Evolutionary conservation across 2,113 vertebrate species (phyloP), one percentile per base, ranked within the genome.

Genomic region (Vulpes vulpes): DNA sequence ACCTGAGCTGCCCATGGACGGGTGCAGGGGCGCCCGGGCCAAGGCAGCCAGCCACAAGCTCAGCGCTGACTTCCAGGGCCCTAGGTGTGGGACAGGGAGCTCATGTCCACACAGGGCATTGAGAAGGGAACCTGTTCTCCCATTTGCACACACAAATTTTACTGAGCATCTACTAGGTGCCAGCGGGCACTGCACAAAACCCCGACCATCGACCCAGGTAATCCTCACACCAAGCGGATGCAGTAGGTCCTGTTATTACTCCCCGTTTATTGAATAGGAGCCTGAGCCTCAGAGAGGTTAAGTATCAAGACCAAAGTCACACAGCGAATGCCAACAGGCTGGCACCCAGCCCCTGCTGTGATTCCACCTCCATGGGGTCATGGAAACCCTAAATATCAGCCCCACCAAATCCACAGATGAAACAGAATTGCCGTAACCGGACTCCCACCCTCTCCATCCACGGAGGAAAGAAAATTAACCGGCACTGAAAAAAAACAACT

Each of bases 401-500:
- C 84, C 85, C 4, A 0, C 2, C 5, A 71, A 30, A 2, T 85
- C 87, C 64, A 92, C 35, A 60, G n/a, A 93, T 11, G 81, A 95
- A 73, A 55, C 32, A 57, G 74, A 67, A 92, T 79, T 76, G 92
- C 76, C 67, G 69, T 5, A 93, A 57, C 57, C 78, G 15, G 90
- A 93, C 97, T 57, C 82, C 59, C 8, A 0, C 32, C 49, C 30
- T 2, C 49, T 8, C 82, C 23, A 8, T 30, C 71, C 16, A 59
- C 65, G 64, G 95, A 83, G 95, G 96, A 93, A 96, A 97, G 43
- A 96, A 97, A 97, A 69, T 27, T 87, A 97, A 97, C 27, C 57
- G 86, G 96, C 60, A 88, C 74, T 0, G 0, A 94, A 86, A 59
- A 94, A 98, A 97, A 95, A 98, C 15, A 57, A 97, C 73, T 67